Evolutionary conservation across 2,888 invertebrate genomes (phyloP), one percentile per base, ranked within the genome.

Genomic region (Marronus borbonicus): DNA sequence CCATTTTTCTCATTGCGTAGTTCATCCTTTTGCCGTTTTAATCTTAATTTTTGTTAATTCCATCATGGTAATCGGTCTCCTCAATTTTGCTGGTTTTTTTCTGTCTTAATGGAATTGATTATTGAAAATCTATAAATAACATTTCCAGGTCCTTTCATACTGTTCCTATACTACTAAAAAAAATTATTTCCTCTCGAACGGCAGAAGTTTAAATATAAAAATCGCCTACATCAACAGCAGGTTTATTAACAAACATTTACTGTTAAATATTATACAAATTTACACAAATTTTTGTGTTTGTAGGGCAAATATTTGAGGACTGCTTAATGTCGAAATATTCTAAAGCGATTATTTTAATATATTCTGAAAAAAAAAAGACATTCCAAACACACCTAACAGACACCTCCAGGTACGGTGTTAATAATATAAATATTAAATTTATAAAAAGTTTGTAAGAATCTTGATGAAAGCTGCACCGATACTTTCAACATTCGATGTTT

Each of bases 301-400:
- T 58, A 20, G 55, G 55, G 20, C 55, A 58, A 58, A 58, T 58
- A 58, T 58, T 58, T 58, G 55, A 20, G 55, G 20, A 20, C 4
- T 20, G 20, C 20, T 58, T 58, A 58, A 58, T 58, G 20, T 58
- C 20, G 10, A 58, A 20, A 58, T 58, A 58, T 24, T 58, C 55
- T 7, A 58, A 58, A 58, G 55, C 55, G 8, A 20, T 24, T 58
- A 58, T 58, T 58, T 58, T 58, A 58, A 58, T 58, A 58, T 58
- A 58, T 58, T 58, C 55, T 20, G n/a, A 58, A 2, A 58, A 20
- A 55, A 2, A 58, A 20, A 58, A 58, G 4, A 36, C 31, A 58
- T 58, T 58, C 55, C 55, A 20, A 58, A 58, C 55, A 24, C 55
- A 58, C 55, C 55, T 58, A 17, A 58, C 20, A 44, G 44, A 44